Evolutionary conservation across 2,113 vertebrate species (phyloP).

Genomic region (Nanorana parkeri): DNA sequence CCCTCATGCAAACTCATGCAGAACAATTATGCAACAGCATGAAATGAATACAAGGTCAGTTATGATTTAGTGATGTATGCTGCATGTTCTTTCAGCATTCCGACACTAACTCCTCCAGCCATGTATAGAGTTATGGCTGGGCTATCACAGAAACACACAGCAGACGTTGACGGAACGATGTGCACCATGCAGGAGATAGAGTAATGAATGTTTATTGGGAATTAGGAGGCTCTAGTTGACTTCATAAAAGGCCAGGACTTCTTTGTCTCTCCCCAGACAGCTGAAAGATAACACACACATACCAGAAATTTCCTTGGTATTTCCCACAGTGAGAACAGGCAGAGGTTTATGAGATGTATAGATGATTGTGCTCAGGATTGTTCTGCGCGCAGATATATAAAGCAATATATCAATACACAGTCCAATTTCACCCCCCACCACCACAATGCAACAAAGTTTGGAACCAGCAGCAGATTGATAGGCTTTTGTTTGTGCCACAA

Average conservation of each 20-base stretch:
- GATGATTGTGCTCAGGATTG: neutral
- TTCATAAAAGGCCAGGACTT: conserved; percentile 27
- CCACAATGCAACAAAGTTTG: too few relatives aligned
- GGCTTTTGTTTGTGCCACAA: too few relatives aligned
- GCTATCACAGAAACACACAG: conserved; percentile 8
- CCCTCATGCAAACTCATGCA: too few relatives aligned
- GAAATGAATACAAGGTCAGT: conserved; percentile 2
- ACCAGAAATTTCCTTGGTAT: conserved; percentile 35
- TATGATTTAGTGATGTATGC: conserved; percentile 4
- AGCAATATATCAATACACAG: too few relatives aligned
- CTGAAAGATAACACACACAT: conserved; percentile 34
- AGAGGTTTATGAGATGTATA: conserved; percentile 16
- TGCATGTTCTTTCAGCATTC: neutral
- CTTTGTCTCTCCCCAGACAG: conserved; percentile 20
- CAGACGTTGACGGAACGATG: conserved; percentile 15
- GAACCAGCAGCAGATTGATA: too few relatives aligned
- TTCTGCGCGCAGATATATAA: neutral
- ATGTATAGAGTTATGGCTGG: conserved; percentile 14
- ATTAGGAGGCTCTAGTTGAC: conserved; percentile 30
- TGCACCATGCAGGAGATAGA: conserved; percentile 4
- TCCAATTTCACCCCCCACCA: too few relatives aligned
- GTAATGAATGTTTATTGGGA: conserved; percentile 45
- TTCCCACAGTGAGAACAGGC: conserved; percentile 29
- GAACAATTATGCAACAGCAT: neutral
- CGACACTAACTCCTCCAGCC: neutral